Evolutionary conservation across 2,888 invertebrate genomes (phyloP).

Genomic region (Chrysolina oricalcia): DNA sequence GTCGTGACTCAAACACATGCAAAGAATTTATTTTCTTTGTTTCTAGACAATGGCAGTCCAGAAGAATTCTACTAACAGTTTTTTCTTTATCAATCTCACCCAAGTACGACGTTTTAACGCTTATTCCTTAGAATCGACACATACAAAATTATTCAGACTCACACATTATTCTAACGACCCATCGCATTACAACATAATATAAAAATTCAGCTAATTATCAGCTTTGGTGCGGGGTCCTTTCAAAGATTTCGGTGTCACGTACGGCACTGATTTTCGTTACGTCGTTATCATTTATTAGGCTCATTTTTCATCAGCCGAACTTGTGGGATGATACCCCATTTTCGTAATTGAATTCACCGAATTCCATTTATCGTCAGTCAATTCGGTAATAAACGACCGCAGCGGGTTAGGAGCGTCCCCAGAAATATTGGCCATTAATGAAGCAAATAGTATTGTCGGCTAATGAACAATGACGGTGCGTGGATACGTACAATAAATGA

Average conservation of each 20-base stretch:
- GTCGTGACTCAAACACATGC: no score
- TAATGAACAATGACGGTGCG: slow-evolving; percentile 17
- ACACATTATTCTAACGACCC: no score
- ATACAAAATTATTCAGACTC: no score
- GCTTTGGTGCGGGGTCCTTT: no score
- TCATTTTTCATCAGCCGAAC: not conserved
- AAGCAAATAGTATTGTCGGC: slow-evolving; percentile 10
- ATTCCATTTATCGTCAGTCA: slow-evolving; percentile 22
- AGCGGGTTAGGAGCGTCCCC: slow-evolving; percentile 12
- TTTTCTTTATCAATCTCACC: no score
- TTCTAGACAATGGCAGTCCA: no score
- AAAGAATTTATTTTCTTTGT: no score
- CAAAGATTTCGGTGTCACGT: not conserved
- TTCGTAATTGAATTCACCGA: slow-evolving; percentile 19
- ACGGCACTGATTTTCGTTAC: slow-evolving; percentile 1
- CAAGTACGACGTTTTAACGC: no score
- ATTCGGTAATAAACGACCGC: slow-evolving; percentile 16
- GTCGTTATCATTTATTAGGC: not conserved
- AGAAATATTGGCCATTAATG: slow-evolving; percentile 16
- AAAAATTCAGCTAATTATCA: no score
- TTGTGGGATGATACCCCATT: slow-evolving; percentile 8
- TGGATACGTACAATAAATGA: slow-evolving; percentile 8
- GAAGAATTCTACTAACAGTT: no score
- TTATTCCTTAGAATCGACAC: no score
- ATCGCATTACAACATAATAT: no score